Percentiles rank a stretch among this genome's conserved stretches.
phyloP scores from a whole-genome alignment of 2,888 invertebrate species.

The Hydriomena furcata region DNA sequence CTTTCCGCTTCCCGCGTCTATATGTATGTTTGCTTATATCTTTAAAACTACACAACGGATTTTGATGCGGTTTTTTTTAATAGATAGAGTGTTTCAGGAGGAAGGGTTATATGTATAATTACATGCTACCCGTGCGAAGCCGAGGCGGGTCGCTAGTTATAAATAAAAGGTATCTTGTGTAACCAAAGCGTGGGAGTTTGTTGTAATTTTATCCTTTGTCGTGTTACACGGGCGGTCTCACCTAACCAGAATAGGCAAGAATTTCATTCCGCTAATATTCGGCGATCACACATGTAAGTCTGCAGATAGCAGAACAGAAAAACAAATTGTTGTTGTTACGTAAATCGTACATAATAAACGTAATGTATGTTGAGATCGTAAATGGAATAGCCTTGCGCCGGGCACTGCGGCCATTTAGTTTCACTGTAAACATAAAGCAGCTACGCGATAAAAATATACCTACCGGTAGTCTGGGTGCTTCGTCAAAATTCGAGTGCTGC shows the following conservation, averaged over 20 bases:
- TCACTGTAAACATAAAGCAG: conserved; percentile 34
- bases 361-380: conserved; percentile 45
- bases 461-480: conserved; percentile 2
- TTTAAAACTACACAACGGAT: no score
- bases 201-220: conserved; percentile 5
- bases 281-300: conserved; percentile 22
- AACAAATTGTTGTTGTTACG: conserved; percentile 46
- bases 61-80: no score
- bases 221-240: not conserved
- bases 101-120: no score
- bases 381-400: conserved; percentile 38
- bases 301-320: conserved; percentile 29
- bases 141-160: no score
- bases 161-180: conserved; percentile 3
- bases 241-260: not conserved
- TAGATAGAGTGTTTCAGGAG: no score
- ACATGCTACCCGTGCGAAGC: no score
- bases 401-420: conserved; percentile 31
- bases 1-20: no score
- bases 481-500: conserved; percentile 10
- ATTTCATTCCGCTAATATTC: conserved; percentile 17
- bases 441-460: conserved; percentile 26
- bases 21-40: no score
- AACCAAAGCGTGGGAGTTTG: conserved; percentile 4
- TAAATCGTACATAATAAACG: conserved; percentile 47